Percentiles rank a stretch among this genome's conserved stretches.
Evolutionary conservation across 2,888 invertebrate species (phyloP).

Genomic region (Philonicus albiceps): DNA sequence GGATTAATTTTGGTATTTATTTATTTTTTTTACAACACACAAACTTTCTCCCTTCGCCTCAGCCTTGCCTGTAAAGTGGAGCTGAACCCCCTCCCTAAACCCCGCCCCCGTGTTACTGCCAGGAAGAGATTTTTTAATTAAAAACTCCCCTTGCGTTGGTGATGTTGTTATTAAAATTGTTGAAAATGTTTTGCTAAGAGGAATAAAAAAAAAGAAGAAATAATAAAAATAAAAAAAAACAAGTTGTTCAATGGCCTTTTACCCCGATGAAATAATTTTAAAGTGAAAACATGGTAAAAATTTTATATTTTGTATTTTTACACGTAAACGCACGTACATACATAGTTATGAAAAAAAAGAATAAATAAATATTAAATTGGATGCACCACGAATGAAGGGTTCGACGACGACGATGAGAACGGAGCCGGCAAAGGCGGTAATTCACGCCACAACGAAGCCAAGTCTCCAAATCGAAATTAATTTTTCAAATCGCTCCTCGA

Average conservation of each 20-base stretch:
- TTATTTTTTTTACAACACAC: not conserved
- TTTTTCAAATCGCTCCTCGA: not conserved
- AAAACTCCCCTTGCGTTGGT: conserved; percentile 25
- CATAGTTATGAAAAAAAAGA: conserved; percentile 8
- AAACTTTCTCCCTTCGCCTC: not conserved
- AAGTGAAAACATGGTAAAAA: conserved; percentile 29
- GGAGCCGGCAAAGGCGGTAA: not conserved
- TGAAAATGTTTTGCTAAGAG: conserved; percentile 39
- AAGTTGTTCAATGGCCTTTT: conserved; percentile 40
- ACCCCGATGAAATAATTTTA: conserved; percentile 38
- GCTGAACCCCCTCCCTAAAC: too few species aligned
- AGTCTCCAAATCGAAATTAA: not conserved
- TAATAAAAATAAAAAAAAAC: not conserved
- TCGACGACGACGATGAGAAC: not conserved
- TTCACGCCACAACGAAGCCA: not conserved
- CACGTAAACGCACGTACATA: conserved; percentile 32
- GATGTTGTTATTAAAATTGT: conserved; percentile 39
- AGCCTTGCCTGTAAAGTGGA: not conserved
- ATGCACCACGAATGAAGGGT: conserved; percentile 13
- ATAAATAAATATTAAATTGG: not conserved
- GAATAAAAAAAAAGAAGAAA: not conserved
- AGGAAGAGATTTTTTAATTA: conserved; percentile 33
- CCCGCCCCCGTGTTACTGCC: conserved; percentile 8
- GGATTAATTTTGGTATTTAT: conserved; percentile 4
- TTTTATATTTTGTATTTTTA: conserved; percentile 39